phyloP scores from a whole-genome alignment of 1,140 invertebrate genomes.

The Neelides sp. region DNA sequence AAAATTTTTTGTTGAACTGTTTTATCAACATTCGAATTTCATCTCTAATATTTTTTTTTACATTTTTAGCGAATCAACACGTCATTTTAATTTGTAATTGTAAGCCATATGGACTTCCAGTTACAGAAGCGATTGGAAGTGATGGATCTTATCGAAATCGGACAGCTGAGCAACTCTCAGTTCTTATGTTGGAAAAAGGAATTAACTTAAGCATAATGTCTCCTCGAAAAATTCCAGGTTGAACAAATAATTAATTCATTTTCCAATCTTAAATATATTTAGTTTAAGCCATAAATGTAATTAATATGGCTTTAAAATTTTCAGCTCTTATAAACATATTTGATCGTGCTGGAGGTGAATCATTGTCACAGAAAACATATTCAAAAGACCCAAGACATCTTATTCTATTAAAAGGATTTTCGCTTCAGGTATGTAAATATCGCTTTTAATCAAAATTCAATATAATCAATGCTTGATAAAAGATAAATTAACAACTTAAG shows the following conservation, averaged over 20 bases:
- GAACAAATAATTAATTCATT: too few species aligned
- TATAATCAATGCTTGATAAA: not conserved
- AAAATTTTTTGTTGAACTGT: too few species aligned
- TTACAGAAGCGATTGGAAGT: slow-evolving; percentile 53
- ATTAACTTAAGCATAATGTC: slow-evolving; percentile 67
- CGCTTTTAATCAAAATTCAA: not conserved
- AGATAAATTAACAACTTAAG: slow-evolving; percentile 2
- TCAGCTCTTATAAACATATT: slow-evolving; percentile 56
- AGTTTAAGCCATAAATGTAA: not conserved
- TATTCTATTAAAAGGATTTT: slow-evolving; percentile 58
- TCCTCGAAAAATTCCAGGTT: slow-evolving; percentile 63
- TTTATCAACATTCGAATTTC: too few species aligned
- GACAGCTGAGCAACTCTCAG: slow-evolving; percentile 59
- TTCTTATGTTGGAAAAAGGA: slow-evolving; percentile 53
- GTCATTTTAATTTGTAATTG: slow-evolving; percentile 85
- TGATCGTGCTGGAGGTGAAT: slow-evolving; percentile 72
- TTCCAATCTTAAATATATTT: not conserved
- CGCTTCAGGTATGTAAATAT: slow-evolving; percentile 20
- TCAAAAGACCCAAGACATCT: slow-evolving; percentile 75
- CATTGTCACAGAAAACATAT: slow-evolving; percentile 73
- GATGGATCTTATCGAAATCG: slow-evolving; percentile 50
- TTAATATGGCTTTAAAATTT: not conserved
- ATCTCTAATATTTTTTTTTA: not conserved
- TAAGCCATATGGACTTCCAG: slow-evolving; percentile 74
- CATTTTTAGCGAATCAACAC: slow-evolving; percentile 48